Evolutionary conservation across 2,113 vertebrate genomes (phyloP), one percentile per base, ranked within the genome.

Genomic region (Stomatorhinus ivindoensis): DNA sequence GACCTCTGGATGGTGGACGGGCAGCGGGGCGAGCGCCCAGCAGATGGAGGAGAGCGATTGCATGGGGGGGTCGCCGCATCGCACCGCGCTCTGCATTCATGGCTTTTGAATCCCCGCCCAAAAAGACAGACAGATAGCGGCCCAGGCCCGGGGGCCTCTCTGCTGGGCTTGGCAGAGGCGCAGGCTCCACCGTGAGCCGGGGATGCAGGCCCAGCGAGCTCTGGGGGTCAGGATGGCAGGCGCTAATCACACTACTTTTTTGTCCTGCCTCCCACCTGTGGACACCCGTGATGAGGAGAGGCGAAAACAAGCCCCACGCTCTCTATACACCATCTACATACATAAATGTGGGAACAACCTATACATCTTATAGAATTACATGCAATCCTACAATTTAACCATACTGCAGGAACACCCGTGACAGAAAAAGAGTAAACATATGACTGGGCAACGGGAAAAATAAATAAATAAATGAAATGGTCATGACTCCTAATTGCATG

Each of bases 31-130:
- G 89, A 47, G 47, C 65, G 55, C 58, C 61, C 89, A 89, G 89
- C 61, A 89, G 89, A 89, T 89, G 89, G 89, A 89, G 42, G 84
- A 58, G 84, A 86, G 84, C n/a, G 44, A 85, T 89, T 48, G 84
- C 48, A 44, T 42, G 31, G 83, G 84, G 86, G 86, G 87, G 35
- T 51, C 47, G 53, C 55, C 83, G 10, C 39, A 48, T 89, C 89
- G 44, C 19, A 44, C 89, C 53, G 46, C n/a, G 84, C 84, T 50
- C 76, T 85, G 47, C 85, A 58, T 87, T 69, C 85, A 86, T 50
- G 46, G 47, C 85, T 87, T 39, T 87, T 89, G 89, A 87, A 86
- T 87, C 84, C 31, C 58, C 13, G 89, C 58, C 84, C 89, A 89
- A 65, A 89, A 76, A 87, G 85, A 87, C 85, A 87, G 84, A 87